Conservation (phyloP, 2,797 vertebrate species). For the Pterois miles region DNA sequence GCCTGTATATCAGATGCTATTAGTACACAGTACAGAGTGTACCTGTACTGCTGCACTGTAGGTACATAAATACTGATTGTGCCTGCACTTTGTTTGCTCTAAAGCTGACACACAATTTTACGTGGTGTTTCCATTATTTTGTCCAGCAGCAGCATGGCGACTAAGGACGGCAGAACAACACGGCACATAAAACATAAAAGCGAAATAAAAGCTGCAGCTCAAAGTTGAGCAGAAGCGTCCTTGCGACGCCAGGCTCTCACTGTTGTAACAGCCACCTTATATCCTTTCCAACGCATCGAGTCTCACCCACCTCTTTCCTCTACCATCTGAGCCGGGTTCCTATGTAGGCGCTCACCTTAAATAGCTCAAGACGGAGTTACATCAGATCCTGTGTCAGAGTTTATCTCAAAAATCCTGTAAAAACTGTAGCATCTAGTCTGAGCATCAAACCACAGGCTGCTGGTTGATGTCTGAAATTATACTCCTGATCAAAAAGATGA, state of each 20-base stretch:
- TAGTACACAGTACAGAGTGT: not conserved
- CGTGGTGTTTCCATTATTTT: not conserved
- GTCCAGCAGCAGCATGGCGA: not conserved
- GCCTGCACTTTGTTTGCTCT: not conserved
- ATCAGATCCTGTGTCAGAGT: constrained; percentile 34
- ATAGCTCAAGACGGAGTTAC: constrained; percentile 55
- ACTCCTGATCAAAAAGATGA: not conserved
- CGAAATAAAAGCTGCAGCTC: not conserved
- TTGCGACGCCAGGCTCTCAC: constrained; percentile 7
- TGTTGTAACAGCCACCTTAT: constrained; percentile 21
- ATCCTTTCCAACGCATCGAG: constrained; percentile 4
- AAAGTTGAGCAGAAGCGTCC: constrained; percentile 8
- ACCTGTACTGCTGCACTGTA: not conserved
- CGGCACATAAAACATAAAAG: not conserved
- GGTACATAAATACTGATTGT: no score
- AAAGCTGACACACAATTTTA: not conserved
- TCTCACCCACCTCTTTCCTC: constrained; percentile 43
- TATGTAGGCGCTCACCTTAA: constrained; percentile 60
- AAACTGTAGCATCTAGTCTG: not conserved
- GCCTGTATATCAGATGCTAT: not conserved
- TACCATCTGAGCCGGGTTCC: constrained; percentile 30
- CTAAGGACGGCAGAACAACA: not conserved
- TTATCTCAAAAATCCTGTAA: not conserved
- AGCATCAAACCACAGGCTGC: not conserved
- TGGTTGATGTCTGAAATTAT: not conserved